These are phyloP conservation scores for Falco biarmicus DNA, from an alignment of 2,797 vertebrate genomes.

Conservation along the genomic window DNA sequence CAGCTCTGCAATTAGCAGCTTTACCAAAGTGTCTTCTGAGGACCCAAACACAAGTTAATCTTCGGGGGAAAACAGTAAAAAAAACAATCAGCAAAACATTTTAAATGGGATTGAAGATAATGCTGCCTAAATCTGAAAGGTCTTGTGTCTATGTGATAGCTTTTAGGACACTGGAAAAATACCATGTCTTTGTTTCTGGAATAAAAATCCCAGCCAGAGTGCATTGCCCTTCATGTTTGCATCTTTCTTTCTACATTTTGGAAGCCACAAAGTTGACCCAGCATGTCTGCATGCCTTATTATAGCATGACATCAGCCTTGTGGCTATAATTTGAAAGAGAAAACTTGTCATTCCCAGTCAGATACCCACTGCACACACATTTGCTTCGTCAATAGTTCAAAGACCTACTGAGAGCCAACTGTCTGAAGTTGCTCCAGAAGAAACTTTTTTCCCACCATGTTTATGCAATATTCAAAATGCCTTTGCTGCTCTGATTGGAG, in stretches of 20 bases:
- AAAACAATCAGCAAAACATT: slow-evolving; percentile 70
- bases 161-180: slow-evolving; percentile 18
- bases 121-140: slow-evolving; percentile 37
- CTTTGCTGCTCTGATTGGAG: neutral
- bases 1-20: slow-evolving; percentile 70
- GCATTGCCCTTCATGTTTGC: neutral
- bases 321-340: slow-evolving; percentile 34
- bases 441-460: neutral
- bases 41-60: slow-evolving; percentile 60
- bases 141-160: rapidly evolving
- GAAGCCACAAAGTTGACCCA: neutral
- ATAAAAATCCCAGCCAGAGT: neutral
- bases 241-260: neutral
- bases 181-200: neutral
- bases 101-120: slow-evolving; percentile 61
- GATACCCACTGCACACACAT: neutral
- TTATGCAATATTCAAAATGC: neutral
- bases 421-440: slow-evolving; percentile 21
- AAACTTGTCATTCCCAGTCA: slow-evolving; percentile 34
- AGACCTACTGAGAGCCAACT: neutral
- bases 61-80: slow-evolving; percentile 59
- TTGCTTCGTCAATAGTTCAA: neutral
- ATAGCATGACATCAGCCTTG: slow-evolving; percentile 23
- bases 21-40: slow-evolving; percentile 68
- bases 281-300: slow-evolving; percentile 18